Conservation (phyloP, 2,888 invertebrate genomes). For the Pyrocoelia pectoralis region DNA sequence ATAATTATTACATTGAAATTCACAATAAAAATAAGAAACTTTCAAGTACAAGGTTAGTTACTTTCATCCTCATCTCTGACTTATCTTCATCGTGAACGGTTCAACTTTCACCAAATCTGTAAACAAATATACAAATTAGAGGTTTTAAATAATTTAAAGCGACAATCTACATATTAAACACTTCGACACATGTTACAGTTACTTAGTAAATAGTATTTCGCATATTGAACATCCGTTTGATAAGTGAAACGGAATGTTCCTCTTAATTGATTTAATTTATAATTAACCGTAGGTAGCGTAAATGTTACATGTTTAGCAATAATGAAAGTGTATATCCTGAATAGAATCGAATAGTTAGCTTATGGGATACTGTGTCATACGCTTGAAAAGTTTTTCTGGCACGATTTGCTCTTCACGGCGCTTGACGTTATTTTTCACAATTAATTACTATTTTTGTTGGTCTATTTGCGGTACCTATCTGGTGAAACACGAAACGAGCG, state of each 20-base stretch:
- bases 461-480: neutral
- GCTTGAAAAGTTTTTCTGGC: constrained; percentile 13
- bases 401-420: constrained; percentile 7
- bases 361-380: constrained; percentile 26
- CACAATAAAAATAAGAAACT: constrained; percentile 5
- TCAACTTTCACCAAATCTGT: neutral
- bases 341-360: constrained; percentile 5
- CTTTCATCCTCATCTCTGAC: constrained; percentile 1
- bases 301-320: neutral
- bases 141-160: too few species aligned
- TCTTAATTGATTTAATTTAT: neutral
- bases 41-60: constrained; percentile 13
- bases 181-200: neutral
- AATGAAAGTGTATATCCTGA: constrained; percentile 23
- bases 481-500: neutral
- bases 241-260: neutral
- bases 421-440: neutral
- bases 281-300: constrained; percentile 8
- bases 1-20: too few species aligned
- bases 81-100: neutral
- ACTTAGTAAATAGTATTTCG: too few species aligned
- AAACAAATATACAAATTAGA: too few species aligned
- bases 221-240: neutral
- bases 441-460: neutral
- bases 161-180: neutral